These are phyloP conservation scores for Microcebus lehilahytsara DNA, from an alignment of 2,113 vertebrate genomes.

Conservation along the genomic window DNA sequence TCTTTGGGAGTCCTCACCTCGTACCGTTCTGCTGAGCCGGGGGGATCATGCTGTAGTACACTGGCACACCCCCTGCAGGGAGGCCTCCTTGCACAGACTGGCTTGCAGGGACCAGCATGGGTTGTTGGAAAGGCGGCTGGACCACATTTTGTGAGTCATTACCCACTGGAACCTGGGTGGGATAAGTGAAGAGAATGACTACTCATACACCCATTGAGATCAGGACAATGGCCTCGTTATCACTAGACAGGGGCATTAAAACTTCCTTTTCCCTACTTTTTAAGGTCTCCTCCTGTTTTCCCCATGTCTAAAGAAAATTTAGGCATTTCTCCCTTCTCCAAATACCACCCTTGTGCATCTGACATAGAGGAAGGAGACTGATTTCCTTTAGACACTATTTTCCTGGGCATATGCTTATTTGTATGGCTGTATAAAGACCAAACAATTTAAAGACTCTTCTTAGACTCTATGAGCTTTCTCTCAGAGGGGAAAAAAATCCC, in stretches of 20 bases:
- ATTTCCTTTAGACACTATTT: conserved; percentile 15
- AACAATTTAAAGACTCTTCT: conserved; percentile 47
- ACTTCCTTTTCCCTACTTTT: background rate
- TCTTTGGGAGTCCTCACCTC: conserved; percentile 84
- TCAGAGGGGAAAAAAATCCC: background rate
- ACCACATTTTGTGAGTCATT: conserved; percentile 95
- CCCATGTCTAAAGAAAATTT: conserved; percentile 21
- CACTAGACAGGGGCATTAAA: background rate
- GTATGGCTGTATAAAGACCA: conserved; percentile 28
- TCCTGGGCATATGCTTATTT: conserved; percentile 17
- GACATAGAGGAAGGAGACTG: background rate
- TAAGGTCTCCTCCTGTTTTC: background rate
- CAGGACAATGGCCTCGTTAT: background rate
- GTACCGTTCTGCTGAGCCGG: conserved; percentile 96
- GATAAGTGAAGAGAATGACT: conserved; percentile 23
- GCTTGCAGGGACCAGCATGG: conserved; percentile 94
- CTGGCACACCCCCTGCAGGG: conserved; percentile 89
- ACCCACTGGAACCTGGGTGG: conserved; percentile 92
- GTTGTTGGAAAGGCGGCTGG: conserved; percentile 96
- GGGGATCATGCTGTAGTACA: conserved; percentile 98
- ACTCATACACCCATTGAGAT: background rate
- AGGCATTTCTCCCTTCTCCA: background rate
- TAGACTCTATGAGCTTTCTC: conserved; percentile 9
- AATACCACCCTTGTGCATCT: background rate
- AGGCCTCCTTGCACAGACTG: conserved; percentile 95